Percentiles rank a stretch among this genome's conserved stretches.
These are phyloP conservation scores for Chrysolophus pictus DNA, from an alignment of 2,797 vertebrate species.

Conservation along the genomic window DNA sequence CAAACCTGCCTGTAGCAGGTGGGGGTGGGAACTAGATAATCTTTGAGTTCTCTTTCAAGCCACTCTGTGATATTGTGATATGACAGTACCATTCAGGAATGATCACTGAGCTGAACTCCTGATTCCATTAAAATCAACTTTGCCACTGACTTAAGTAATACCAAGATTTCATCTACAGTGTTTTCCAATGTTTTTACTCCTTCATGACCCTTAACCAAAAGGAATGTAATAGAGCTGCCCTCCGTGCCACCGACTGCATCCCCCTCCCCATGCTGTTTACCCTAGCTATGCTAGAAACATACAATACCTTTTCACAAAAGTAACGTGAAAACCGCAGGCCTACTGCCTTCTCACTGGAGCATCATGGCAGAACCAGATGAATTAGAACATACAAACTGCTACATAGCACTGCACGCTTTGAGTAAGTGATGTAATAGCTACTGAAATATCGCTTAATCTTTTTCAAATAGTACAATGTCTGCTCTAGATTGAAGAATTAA, in stretches of 20 bases:
- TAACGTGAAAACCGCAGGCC: background rate
- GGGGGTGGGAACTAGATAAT: too few relatives aligned
- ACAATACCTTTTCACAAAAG: background rate
- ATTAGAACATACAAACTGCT: background rate
- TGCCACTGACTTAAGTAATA: background rate
- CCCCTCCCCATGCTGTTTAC: background rate
- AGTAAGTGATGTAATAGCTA: background rate
- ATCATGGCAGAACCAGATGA: background rate
- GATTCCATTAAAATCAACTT: background rate
- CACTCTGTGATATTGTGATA: too few relatives aligned
- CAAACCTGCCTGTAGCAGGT: too few relatives aligned
- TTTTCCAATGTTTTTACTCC: background rate
- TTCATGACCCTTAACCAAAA: background rate
- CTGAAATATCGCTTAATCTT: background rate
- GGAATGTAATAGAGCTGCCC: background rate
- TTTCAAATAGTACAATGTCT: background rate
- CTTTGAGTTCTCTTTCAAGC: too few relatives aligned
- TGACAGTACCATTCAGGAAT: background rate
- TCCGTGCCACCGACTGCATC: accelerated
- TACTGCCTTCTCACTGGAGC: background rate
- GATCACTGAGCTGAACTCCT: background rate
- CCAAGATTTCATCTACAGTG: accelerated
- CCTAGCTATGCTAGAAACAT: background rate
- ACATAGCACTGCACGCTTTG: background rate
- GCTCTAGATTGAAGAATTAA: background rate